Evolutionary conservation across 2,797 vertebrate species (phyloP).

Genomic region (Pachyuromys duprasi): DNA sequence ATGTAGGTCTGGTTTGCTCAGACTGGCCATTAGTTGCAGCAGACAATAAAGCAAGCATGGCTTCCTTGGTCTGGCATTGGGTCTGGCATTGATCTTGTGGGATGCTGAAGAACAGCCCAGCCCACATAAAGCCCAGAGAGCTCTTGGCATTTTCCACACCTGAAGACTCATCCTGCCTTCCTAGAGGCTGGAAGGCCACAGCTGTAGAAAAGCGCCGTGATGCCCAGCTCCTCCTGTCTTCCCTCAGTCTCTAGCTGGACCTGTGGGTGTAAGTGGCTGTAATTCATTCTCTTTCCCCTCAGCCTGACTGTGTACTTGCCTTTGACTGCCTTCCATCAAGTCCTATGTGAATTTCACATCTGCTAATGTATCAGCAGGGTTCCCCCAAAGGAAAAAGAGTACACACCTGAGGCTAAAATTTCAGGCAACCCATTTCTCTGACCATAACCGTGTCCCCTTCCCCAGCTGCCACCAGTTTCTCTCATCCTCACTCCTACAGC

Average conservation of each 20-base stretch:
- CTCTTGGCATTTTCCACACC: not conserved
- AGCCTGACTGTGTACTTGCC: not conserved
- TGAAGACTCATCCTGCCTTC: fast-evolving
- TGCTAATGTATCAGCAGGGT: not conserved
- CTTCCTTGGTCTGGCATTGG: not conserved
- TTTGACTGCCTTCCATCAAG: not conserved
- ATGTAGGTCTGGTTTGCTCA: not conserved
- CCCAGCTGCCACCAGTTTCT: not conserved
- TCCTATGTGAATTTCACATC: not conserved
- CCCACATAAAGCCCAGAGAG: not conserved
- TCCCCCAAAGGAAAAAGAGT: not conserved
- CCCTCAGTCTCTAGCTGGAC: not conserved
- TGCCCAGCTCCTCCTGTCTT: not conserved
- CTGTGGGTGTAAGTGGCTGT: not conserved
- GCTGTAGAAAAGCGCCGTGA: not conserved
- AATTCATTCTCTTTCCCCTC: not conserved
- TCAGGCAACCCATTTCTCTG: not conserved
- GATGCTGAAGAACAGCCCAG: not conserved
- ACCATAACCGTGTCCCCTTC: too few species aligned
- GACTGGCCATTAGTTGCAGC: not conserved
- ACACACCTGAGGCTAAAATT: not conserved
- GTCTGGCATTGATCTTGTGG: not conserved
- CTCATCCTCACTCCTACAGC: not conserved
- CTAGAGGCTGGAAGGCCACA: not conserved
- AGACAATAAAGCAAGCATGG: not conserved